Evolutionary conservation across 2,888 invertebrate genomes (phyloP), one percentile per base, ranked within the genome.

Genomic region (Amblyteles armatorius): DNA sequence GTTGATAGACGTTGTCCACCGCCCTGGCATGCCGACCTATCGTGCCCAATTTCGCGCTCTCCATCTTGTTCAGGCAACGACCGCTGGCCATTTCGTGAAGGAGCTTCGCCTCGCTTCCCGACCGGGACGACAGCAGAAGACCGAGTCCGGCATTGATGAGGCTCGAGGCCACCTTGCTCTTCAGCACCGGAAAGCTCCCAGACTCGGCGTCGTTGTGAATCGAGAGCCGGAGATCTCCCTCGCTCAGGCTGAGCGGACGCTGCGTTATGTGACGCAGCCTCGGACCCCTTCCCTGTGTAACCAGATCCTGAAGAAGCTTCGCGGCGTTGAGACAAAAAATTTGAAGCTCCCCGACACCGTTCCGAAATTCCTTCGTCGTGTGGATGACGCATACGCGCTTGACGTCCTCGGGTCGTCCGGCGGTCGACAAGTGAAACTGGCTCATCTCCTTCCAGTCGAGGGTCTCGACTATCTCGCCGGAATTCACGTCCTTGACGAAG

Each of bases 391-490:
- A 96, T 57, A 95, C 95, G 87, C 94, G 95, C 91, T 95, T 95
- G 82, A 95, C 95, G 89, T 96, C 96, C 57, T 94, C 94, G 7
- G 93, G 91, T 48, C 94, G 93, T 11, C 94, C 94, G 2, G 94
- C 94, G 22, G 94, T 94, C 84, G 94, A 94, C 87, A 96, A 93
- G 78, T 95, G 94, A 67, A 95, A 95, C 84, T 95, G 95, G 74
- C 94, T 94, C 87, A 96, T 94, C 81, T 96, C 95, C 86, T 94
- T 94, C 96, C 96, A 96, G 40, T 95, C 95, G 88, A 96, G 94
- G 77, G 94, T 94, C 44, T 95, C 94, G 77, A 94, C 94, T 69
- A 94, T 94, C 50, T 95, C 94, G 69, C 94, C 95, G 73, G 92
- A 95, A 89, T 92, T 95, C 5, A 94, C 94, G 88, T 95, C 95